Evolutionary conservation across 2,888 invertebrate species (phyloP), one percentile per base, ranked within the genome.

Genomic region (Heterodera filipjevi): DNA sequence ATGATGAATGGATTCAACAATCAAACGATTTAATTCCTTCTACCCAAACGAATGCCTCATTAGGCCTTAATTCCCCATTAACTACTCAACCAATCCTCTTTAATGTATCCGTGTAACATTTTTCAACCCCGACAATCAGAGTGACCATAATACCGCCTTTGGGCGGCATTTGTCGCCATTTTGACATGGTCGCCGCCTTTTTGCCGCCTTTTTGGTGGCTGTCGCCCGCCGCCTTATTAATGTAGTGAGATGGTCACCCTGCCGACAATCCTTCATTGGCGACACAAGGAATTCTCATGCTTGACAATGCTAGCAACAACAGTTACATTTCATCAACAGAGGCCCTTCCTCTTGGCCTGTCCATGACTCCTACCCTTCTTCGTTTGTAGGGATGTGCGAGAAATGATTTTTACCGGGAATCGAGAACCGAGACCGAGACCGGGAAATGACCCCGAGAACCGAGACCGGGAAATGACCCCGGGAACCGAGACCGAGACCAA

Each of bases 1-100:
- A n/a, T n/a, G n/a, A n/a, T 85, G 22, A 87, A 84, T 39, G 5
- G 5, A 39, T 10, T 39, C 5, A 39, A 6, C 39, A 39, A 39
- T 39, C 39, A 3, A 39, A 39, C 10, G 39, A 59, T 12, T 59
- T 27, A n/a, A 59, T 8, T n/a, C 27, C 64, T 39, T 39, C 49
- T 49, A 12, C n/a, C n/a, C 59, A 59, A 59, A 59, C 59, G 3
- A 59, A 59, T n/a, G 3, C 59, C 8, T 59, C 59, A 16, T 3
- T 19, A 5, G 59, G 49, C 14, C 49, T 19, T 10, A 44, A 33
- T 68, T 3, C 5, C 46, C 6, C 71, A 10, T 12, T 6, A 22
- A 2, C 27, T 10, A n/a, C 10, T 33, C 49, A 12, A 6, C 71
- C 30, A n/a, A 33, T 71, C 3, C 49, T 71, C n/a, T 16, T 71